Evolutionary conservation across 1,140 invertebrate species (phyloP).

Genomic region (Lordiphosa clarofinis): DNA sequence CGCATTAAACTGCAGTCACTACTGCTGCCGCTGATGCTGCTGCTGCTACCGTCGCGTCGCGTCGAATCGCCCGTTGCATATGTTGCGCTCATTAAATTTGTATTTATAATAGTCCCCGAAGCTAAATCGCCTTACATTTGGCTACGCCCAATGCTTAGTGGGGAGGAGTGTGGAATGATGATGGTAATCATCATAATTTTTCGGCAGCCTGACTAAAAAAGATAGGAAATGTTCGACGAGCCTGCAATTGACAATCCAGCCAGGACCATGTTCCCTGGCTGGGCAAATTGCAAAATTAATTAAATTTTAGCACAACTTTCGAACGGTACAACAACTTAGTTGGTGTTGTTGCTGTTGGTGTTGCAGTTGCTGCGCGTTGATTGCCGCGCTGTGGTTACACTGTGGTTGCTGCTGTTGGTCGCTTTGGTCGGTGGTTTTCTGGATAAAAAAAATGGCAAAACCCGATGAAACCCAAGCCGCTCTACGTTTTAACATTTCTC

Average conservation of each 20-base stretch:
- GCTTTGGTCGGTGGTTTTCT: constrained; percentile 36
- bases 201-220: constrained; percentile 32
- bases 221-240: constrained; percentile 45
- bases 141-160: constrained; percentile 65
- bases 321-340: constrained; percentile 45
- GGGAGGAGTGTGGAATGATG: constrained; percentile 32
- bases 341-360: constrained; percentile 18
- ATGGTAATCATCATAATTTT: constrained; percentile 72
- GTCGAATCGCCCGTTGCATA: constrained; percentile 49
- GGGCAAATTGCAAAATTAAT: constrained; percentile 73
- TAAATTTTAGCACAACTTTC: constrained; percentile 76
- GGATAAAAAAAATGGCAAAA: constrained; percentile 22
- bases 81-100: constrained; percentile 76
- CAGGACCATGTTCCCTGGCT: constrained; percentile 14
- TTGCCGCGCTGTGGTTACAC: constrained; percentile 54
- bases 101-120: constrained; percentile 66
- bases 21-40: constrained; percentile 3
- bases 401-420: constrained; percentile 42
- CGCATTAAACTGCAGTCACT: constrained; percentile 62
- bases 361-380: constrained; percentile 46
- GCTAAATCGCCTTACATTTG: constrained; percentile 69
- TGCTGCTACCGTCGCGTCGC: constrained; percentile 4
- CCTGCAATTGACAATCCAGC: constrained; percentile 51
- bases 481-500: constrained; percentile 67
- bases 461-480: constrained; percentile 42